Evolutionary conservation across 1,140 invertebrate species (phyloP).

Genomic region (Tetramorium parvispinum): DNA sequence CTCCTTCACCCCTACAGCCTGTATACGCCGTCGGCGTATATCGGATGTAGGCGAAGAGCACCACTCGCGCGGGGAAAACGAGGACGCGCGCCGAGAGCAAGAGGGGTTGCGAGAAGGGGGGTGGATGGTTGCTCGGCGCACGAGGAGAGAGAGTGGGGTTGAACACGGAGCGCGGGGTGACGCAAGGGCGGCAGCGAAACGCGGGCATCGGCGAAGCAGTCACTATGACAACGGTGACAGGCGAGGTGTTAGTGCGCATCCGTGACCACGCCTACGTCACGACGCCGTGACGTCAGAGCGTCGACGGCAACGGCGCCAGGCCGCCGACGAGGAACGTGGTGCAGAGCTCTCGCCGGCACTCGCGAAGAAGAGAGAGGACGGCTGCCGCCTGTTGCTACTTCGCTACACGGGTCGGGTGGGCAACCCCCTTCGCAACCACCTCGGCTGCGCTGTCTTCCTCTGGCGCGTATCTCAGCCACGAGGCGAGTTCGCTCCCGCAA

Average conservation of each 20-base stretch:
- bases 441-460: constrained; percentile 29
- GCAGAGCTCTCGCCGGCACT: constrained; percentile 72
- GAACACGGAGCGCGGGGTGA: constrained; percentile 70
- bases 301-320: constrained; percentile 76
- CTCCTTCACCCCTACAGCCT: constrained; percentile 9
- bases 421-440: constrained; percentile 65
- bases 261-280: constrained; percentile 85
- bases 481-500: constrained; percentile 56
- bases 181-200: constrained; percentile 76
- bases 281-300: constrained; percentile 82
- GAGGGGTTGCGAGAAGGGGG: constrained; percentile 62
- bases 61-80: constrained; percentile 34
- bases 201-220: constrained; percentile 81
- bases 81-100: constrained; percentile 23
- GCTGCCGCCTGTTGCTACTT: constrained; percentile 82
- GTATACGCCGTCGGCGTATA: constrained; percentile 59
- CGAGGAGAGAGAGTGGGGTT: constrained; percentile 60
- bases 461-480: constrained; percentile 19
- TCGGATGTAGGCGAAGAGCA: constrained; percentile 62
- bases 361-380: constrained; percentile 67
- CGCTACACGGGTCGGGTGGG: constrained; percentile 66
- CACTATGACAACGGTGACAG: constrained; percentile 85
- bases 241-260: constrained; percentile 85
- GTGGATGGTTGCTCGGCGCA: constrained; percentile 73
- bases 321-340: constrained; percentile 77